Conservation (phyloP, 2,888 invertebrate species). For the Eristalinus sepulchralis region DNA sequence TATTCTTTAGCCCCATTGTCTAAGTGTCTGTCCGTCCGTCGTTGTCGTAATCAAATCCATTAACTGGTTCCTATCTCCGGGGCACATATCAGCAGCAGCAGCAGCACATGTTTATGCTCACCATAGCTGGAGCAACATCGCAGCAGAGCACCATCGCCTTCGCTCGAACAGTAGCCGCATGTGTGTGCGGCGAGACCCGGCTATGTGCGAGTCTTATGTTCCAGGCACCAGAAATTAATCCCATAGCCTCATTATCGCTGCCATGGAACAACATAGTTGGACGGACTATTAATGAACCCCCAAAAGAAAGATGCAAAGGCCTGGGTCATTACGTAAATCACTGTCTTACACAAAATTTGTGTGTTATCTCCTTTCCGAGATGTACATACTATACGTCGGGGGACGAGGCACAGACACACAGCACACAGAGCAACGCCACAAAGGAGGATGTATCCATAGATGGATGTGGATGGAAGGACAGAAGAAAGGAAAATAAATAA, state of each 20-base stretch:
- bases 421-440: not conserved
- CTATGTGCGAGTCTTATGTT: constrained; percentile 55
- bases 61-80: constrained; percentile 44
- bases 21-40: constrained; percentile 33
- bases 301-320: constrained; percentile 53
- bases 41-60: constrained; percentile 60
- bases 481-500: constrained; percentile 4
- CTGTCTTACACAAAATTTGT: constrained; percentile 64
- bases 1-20: constrained; percentile 17
- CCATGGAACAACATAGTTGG: constrained; percentile 54
- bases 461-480: not conserved
- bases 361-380: constrained; percentile 38
- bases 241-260: constrained; percentile 60
- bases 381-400: not conserved
- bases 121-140: constrained; percentile 11
- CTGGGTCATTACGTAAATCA: constrained; percentile 65
- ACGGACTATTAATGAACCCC: constrained; percentile 59
- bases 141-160: not conserved
- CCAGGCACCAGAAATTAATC: constrained; percentile 61
- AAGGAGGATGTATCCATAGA: not conserved
- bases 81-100: constrained; percentile 34
- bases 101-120: constrained; percentile 55
- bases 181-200: constrained; percentile 5
- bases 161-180: constrained; percentile 42
- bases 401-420: too few species aligned